Percentiles rank a stretch among this genome's conserved stretches.
phyloP scores from a whole-genome alignment of 2,113 vertebrate species.

The Cervus canadensis region DNA sequence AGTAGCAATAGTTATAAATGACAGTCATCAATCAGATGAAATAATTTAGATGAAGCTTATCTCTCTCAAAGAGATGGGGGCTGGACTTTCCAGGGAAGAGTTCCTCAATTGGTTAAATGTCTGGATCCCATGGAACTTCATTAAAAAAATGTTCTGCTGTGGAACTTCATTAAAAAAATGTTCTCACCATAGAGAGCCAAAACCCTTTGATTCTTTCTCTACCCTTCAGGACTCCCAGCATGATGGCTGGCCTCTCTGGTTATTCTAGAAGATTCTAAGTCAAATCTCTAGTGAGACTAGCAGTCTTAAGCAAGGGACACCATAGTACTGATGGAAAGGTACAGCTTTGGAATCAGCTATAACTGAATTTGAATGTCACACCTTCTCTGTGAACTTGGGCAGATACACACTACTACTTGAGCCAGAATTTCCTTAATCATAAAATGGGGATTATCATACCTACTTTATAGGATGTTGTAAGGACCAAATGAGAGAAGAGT shows the following conservation, averaged over 20 bases:
- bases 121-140: not conserved
- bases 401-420: not conserved
- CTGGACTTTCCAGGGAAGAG: not conserved
- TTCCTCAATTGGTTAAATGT: not conserved
- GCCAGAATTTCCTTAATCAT: not conserved
- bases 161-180: not conserved
- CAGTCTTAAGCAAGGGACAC: not conserved
- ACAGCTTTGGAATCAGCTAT: not conserved
- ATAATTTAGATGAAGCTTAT: not conserved
- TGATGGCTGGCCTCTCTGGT: not conserved
- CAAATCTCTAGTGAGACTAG: not conserved
- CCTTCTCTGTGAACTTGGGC: not conserved
- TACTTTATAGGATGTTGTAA: not conserved
- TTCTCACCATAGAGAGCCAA: not conserved
- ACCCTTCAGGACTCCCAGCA: not conserved
- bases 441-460: not conserved
- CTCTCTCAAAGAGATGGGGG: not conserved
- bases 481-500: not conserved
- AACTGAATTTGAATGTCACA: not conserved
- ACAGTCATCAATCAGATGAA: not conserved
- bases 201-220: not conserved
- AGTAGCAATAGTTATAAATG: not conserved
- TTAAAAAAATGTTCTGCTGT: not conserved
- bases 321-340: not conserved
- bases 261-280: not conserved